Conservation (phyloP, 2,888 invertebrate genomes). For the Heliconius sara region DNA sequence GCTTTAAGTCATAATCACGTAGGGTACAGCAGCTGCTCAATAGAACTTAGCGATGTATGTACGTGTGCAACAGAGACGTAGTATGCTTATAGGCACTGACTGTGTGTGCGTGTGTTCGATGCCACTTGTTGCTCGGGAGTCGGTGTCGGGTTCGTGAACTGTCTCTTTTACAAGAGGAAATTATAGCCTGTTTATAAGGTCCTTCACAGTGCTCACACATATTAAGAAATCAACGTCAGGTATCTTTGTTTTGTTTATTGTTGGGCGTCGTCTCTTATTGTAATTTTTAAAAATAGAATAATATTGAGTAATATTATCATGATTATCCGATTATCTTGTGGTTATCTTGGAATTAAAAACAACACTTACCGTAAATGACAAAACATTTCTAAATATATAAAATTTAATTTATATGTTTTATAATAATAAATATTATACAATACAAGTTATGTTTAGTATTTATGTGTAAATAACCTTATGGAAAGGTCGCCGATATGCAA, state of each 20-base stretch:
- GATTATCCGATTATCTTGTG: background rate
- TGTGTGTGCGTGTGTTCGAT: slow-evolving; percentile 35
- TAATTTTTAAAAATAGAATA: background rate
- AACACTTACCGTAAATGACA: background rate
- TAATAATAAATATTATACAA: background rate
- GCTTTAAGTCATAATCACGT: slow-evolving; percentile 28
- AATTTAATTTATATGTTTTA: background rate
- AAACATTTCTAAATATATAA: background rate
- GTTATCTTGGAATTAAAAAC: background rate
- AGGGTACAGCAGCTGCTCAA: slow-evolving; percentile 37
- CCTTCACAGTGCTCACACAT: slow-evolving; percentile 46
- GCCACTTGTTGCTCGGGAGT: slow-evolving; percentile 49
- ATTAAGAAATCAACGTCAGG: slow-evolving; percentile 52
- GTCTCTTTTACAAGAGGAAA: slow-evolving; percentile 48
- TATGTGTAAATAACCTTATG: slow-evolving; percentile 2
- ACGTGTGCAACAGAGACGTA: slow-evolving; percentile 26
- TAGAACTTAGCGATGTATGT: slow-evolving; percentile 25
- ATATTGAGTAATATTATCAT: background rate
- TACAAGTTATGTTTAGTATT: background rate
- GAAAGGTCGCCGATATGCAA: slow-evolving; percentile 11
- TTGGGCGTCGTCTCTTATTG: background rate
- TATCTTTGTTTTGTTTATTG: slow-evolving; percentile 53
- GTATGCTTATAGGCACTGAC: slow-evolving; percentile 22
- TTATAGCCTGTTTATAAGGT: slow-evolving; percentile 48
- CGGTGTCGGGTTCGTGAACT: slow-evolving; percentile 49